These are phyloP conservation scores for Hycleus cichorii DNA, from an alignment of 1,140 invertebrate genomes.

Conservation along the genomic window DNA sequence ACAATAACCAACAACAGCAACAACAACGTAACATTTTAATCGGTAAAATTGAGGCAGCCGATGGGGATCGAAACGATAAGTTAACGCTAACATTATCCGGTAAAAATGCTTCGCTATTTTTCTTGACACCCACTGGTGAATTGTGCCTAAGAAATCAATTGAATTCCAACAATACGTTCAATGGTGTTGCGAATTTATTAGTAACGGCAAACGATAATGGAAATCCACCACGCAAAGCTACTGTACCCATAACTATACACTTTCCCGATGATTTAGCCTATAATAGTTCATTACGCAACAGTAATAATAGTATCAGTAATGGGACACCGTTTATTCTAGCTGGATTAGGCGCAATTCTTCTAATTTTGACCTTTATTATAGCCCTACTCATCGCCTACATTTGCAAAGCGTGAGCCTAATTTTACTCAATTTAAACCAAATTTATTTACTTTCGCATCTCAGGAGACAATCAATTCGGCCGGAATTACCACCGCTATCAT, in stretches of 20 bases:
- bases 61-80: slow-evolving; percentile 70
- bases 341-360: slow-evolving; percentile 64
- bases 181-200: slow-evolving; percentile 43
- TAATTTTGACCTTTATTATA: slow-evolving; percentile 64
- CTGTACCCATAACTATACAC: slow-evolving; percentile 68
- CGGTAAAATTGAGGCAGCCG: slow-evolving; percentile 66
- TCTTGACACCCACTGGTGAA: slow-evolving; percentile 33
- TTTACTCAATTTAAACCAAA: neutral
- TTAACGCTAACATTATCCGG: slow-evolving; percentile 64
- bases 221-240: slow-evolving; percentile 60
- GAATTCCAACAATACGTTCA: slow-evolving; percentile 26
- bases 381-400: slow-evolving; percentile 66
- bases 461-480: slow-evolving; percentile 27
- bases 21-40: slow-evolving; percentile 41
- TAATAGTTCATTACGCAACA: slow-evolving; percentile 37
- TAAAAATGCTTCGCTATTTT: slow-evolving; percentile 50
- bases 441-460: neutral
- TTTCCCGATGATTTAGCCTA: slow-evolving; percentile 49
- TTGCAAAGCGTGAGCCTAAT: slow-evolving; percentile 60
- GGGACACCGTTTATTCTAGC: slow-evolving; percentile 55
- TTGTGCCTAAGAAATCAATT: slow-evolving; percentile 24
- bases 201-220: slow-evolving; percentile 74
- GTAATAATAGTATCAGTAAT: slow-evolving; percentile 17
- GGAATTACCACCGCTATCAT: slow-evolving; percentile 22
- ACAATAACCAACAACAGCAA: slow-evolving; percentile 24